phyloP scores from a whole-genome alignment of 1,140 invertebrate species.

The Euura saliciscinereae region DNA sequence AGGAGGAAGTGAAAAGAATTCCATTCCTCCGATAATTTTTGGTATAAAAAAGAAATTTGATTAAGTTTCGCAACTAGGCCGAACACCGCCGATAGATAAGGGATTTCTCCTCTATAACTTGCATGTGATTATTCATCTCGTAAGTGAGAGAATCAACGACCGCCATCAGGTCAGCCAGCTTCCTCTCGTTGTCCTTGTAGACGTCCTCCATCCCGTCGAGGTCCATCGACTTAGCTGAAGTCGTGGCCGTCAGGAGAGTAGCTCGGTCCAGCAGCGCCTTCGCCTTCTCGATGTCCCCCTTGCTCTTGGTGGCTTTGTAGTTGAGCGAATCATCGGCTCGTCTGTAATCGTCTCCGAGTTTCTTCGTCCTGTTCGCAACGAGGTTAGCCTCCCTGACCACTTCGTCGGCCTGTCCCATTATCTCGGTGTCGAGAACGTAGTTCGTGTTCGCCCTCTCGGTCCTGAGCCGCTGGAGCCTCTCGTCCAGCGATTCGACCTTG shows the following conservation, averaged over 20 bases:
- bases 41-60: not conserved
- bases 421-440: constrained; percentile 63
- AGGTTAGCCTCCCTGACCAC: constrained; percentile 64
- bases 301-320: constrained; percentile 67
- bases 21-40: not conserved
- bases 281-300: constrained; percentile 73
- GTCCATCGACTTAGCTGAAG: constrained; percentile 75
- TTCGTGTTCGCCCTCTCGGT: constrained; percentile 80
- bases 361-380: constrained; percentile 60
- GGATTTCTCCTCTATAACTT: constrained; percentile 49
- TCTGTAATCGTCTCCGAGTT: constrained; percentile 66
- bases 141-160: constrained; percentile 45
- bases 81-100: constrained; percentile 48
- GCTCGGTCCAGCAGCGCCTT: constrained; percentile 75
- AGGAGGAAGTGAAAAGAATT: too few species aligned
- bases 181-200: constrained; percentile 52
- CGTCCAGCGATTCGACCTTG: constrained; percentile 71
- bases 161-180: constrained; percentile 44
- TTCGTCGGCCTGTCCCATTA: constrained; percentile 60
- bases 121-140: constrained; percentile 47
- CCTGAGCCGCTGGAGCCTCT: constrained; percentile 73
- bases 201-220: constrained; percentile 67
- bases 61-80: constrained; percentile 25
- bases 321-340: constrained; percentile 65
- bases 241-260: constrained; percentile 76